Evolutionary conservation across 1,140 invertebrate species (phyloP), one percentile per base, ranked within the genome.

Genomic region (Thrips palmi): DNA sequence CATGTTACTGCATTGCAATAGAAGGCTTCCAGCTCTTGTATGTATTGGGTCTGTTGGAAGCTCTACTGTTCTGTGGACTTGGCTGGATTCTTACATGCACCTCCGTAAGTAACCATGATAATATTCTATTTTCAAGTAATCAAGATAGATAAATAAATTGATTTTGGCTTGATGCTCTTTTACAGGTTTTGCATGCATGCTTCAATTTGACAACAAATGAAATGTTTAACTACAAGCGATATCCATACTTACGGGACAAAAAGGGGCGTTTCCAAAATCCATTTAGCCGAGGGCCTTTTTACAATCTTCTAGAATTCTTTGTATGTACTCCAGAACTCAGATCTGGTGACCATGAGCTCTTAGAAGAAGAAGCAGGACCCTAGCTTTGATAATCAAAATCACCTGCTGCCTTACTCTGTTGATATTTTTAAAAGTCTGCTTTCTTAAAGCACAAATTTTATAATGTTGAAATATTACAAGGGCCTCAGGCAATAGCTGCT

Each of bases 151-250:
- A 8, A 8, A 28, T 8, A 35, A 15, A 19, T 18, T 21, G 17
- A 15, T 36, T 23, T 4, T 23, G 8, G 15, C 37, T 37, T 41
- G 7, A 30, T 27, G 39, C 38, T 45, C 44, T 31, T 31, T 64
- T 66, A 30, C 54, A 86, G 80, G 70, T 86, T 22, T 57, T 85
- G 6, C 80, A 86, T 52, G 83, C 82, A 2, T 84, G 79, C 47
- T 79, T 84, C 72, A 92, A 91, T 60, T 57, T 92, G 11, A 93
- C 87, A 6, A 91, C 86, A 12, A 93, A 92, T 53, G 88, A 92
- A 58, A 82, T 85, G 74, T 84, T 91, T 49, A 89, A 89, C 60
- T 84, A 84, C 49, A 87, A 88, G 52, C 65, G 83, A 15, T 92
- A 91, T 52, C 74, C 81, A 0, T 91, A 93, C 53, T 55, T 92